phyloP scores from a whole-genome alignment of 2,888 invertebrate species.

The Rhingia rostrata region DNA sequence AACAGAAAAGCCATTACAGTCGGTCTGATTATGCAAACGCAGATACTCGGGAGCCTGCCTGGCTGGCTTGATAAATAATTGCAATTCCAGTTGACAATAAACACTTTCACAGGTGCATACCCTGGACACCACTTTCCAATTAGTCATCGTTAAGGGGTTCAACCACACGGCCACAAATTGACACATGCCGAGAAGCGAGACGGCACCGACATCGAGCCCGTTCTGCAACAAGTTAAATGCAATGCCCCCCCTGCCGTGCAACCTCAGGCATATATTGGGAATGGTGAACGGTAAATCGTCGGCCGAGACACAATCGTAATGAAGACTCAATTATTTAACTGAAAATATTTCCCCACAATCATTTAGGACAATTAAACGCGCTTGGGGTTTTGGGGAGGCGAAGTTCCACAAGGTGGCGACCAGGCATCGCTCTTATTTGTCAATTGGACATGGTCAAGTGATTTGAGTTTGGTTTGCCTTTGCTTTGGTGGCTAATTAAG shows the following conservation, averaged over 20 bases:
- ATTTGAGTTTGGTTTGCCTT: no score
- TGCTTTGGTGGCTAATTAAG: no score
- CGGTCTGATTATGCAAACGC: background rate
- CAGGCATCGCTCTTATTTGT: background rate
- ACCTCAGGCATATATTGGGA: background rate
- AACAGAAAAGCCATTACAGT: conserved; percentile 22
- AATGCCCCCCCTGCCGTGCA: background rate
- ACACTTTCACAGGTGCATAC: background rate
- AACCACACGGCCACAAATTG: conserved; percentile 14
- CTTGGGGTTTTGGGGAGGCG: background rate
- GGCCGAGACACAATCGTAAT: background rate
- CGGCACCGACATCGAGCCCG: background rate
- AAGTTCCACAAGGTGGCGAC: background rate
- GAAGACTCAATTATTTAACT: background rate
- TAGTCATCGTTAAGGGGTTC: conserved; percentile 27
- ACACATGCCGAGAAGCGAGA: background rate
- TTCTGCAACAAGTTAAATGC: conserved; percentile 16
- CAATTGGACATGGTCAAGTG: background rate
- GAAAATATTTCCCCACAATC: background rate
- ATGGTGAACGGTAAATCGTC: background rate
- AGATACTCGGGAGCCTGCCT: background rate
- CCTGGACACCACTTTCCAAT: conserved; percentile 5
- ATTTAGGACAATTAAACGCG: background rate
- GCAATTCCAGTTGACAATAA: conserved; percentile 12
- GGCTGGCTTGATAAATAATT: conserved; percentile 6